Evolutionary conservation across 2,797 vertebrate species (phyloP).

Genomic region (Numenius phaeopus): DNA sequence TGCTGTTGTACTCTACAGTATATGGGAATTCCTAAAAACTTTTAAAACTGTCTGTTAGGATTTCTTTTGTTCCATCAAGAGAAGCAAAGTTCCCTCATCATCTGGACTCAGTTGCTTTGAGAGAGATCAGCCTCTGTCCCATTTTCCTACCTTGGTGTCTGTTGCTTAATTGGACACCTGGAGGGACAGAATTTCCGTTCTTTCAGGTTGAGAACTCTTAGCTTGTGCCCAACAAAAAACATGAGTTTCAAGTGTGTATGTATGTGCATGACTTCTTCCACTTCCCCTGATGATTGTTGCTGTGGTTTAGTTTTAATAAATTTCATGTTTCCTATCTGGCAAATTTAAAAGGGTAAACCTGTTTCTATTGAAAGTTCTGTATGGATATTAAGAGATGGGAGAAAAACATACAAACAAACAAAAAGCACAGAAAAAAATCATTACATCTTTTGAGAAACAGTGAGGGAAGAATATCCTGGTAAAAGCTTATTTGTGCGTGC

Average conservation of each 20-base stretch:
- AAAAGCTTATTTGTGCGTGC: not conserved
- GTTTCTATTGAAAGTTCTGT: not conserved
- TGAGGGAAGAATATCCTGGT: not conserved
- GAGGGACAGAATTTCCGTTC: not conserved
- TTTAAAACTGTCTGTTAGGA: not conserved
- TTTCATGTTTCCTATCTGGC: not conserved
- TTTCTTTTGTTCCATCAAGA: not conserved
- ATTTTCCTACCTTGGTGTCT: not conserved
- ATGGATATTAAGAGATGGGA: not conserved
- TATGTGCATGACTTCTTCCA: not conserved
- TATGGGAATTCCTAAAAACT: not conserved
- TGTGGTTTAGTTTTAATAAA: not conserved
- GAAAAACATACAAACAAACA: not conserved
- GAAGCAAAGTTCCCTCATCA: not conserved
- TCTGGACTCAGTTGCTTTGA: not conserved
- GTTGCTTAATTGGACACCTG: not conserved
- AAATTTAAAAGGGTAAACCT: not conserved
- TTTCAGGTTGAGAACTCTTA: not conserved
- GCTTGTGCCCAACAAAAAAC: not conserved
- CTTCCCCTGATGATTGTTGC: not conserved
- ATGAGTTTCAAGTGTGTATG: not conserved
- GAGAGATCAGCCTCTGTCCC: not conserved
- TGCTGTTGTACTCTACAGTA: not conserved
- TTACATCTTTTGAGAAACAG: not conserved
- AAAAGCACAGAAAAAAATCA: not conserved